Percentiles rank a stretch among this genome's conserved stretches.
Evolutionary conservation across 92 coral and sea anemone genomes (phyloP).

Genomic region (Parazoanthus darwini): DNA sequence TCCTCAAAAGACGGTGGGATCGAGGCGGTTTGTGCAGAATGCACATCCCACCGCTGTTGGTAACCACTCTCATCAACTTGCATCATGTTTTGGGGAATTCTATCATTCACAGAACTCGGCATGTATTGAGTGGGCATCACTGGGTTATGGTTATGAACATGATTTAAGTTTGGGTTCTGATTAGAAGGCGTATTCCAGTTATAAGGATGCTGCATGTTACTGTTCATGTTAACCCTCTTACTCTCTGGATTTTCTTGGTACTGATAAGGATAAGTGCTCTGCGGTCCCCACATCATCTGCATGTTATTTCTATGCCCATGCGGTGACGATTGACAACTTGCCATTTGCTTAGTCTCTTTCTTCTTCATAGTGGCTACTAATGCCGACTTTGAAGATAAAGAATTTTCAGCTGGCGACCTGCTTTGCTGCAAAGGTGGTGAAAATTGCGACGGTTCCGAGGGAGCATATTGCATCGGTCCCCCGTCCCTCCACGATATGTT

Average conservation of each 20-base stretch:
- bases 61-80: constrained; percentile 18
- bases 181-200: constrained; percentile 34
- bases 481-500: constrained; percentile 85
- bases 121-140: constrained; percentile 35
- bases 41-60: constrained; percentile 32
- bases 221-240: constrained; percentile 15
- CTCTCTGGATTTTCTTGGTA: constrained; percentile 12
- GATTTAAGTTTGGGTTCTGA: constrained; percentile 29
- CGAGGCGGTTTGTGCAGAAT: constrained; percentile 36
- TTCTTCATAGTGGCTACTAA: constrained; percentile 31
- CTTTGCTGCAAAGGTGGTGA: constrained; percentile 23
- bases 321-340: constrained; percentile 21
- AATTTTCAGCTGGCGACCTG: constrained; percentile 27
- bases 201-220: constrained; percentile 35
- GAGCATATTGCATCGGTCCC: constrained; percentile 58
- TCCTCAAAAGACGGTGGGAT: constrained; percentile 83
- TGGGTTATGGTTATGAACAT: constrained; percentile 34
- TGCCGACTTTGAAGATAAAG: constrained; percentile 38
- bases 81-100: not conserved
- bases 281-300: constrained; percentile 26
- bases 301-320: constrained; percentile 18
- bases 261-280: constrained; percentile 8
- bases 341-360: constrained; percentile 26
- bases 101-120: constrained; percentile 30
- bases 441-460: constrained; percentile 41